These are phyloP conservation scores for Coreius guichenoti DNA, from an alignment of 2,797 vertebrate species.

Conservation along the genomic window DNA sequence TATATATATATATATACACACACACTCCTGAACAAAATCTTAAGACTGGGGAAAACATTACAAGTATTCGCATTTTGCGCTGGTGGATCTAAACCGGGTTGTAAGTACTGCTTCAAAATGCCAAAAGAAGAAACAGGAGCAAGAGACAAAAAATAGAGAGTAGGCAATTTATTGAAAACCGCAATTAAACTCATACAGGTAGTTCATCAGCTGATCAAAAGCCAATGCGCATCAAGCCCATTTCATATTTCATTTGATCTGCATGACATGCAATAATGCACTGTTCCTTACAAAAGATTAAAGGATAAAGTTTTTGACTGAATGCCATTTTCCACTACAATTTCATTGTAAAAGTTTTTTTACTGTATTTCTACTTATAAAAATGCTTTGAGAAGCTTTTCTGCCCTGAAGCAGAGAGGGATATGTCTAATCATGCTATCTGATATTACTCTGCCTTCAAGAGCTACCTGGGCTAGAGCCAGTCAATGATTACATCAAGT, in stretches of 20 bases:
- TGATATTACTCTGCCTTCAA: constrained; percentile 7
- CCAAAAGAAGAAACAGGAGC: no score
- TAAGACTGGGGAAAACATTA: no score
- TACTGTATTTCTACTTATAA: constrained; percentile 6
- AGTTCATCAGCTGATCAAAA: no score
- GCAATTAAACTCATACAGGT: no score
- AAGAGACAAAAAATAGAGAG: no score
- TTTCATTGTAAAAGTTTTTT: constrained; percentile 4
- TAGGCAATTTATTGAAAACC: no score
- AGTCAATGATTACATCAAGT: constrained; percentile 50
- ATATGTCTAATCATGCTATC: constrained; percentile 22
- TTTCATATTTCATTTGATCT: not conserved
- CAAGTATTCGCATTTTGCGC: no score
- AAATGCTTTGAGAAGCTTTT: constrained; percentile 24
- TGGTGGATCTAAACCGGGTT: no score
- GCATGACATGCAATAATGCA: not conserved
- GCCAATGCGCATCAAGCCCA: not conserved
- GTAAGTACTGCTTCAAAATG: no score
- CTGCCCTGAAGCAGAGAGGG: not conserved
- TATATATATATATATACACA: no score
- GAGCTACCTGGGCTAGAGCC: constrained; percentile 26
- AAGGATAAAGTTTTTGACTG: constrained; percentile 2
- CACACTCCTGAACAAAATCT: no score
- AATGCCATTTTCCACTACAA: not conserved
- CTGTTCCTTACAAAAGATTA: not conserved